Conservation (phyloP, 1,140 invertebrate species). For the Anoplolepis gracilipes region DNA sequence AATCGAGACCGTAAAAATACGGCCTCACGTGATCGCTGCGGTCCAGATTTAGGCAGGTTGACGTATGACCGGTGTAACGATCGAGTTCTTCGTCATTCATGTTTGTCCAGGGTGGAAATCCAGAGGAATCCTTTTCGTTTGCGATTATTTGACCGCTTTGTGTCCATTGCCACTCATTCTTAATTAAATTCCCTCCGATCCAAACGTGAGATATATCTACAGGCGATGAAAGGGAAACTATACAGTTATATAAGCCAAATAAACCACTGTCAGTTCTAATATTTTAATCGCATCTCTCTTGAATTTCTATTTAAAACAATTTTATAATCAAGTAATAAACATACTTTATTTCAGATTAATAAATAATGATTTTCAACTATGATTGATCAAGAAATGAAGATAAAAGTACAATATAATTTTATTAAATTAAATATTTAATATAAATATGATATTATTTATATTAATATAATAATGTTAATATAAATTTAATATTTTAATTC, state of each 20-base stretch:
- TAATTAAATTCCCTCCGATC: constrained; percentile 66
- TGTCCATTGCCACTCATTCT: constrained; percentile 73
- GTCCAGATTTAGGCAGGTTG: constrained; percentile 76
- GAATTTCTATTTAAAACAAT: not conserved
- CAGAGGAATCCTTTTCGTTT: constrained; percentile 45
- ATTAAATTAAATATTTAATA: too few species aligned
- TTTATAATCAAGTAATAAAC: not conserved
- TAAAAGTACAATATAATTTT: too few species aligned
- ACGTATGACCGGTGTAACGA: constrained; percentile 25
- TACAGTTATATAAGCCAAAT: not conserved
- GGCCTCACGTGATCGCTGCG: constrained; percentile 72
- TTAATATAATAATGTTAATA: too few species aligned
- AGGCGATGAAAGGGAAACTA: not conserved
- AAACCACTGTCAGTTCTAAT: not conserved
- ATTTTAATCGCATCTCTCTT: not conserved
- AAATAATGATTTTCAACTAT: not conserved
- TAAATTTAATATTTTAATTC: too few species aligned
- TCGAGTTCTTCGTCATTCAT: constrained; percentile 62
- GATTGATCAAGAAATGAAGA: not conserved
- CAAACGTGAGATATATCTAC: constrained; percentile 72
- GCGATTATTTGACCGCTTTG: constrained; percentile 66
- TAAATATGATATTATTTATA: too few species aligned
- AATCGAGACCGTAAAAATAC: constrained; percentile 75
- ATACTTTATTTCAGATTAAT: not conserved
- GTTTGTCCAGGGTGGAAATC: constrained; percentile 71